A percentile compares a stretch with the other conserved stretches of the same genome.
phyloP scores from a whole-genome alignment of 2,113 vertebrate species.

The Potamarius usumacintae region DNA sequence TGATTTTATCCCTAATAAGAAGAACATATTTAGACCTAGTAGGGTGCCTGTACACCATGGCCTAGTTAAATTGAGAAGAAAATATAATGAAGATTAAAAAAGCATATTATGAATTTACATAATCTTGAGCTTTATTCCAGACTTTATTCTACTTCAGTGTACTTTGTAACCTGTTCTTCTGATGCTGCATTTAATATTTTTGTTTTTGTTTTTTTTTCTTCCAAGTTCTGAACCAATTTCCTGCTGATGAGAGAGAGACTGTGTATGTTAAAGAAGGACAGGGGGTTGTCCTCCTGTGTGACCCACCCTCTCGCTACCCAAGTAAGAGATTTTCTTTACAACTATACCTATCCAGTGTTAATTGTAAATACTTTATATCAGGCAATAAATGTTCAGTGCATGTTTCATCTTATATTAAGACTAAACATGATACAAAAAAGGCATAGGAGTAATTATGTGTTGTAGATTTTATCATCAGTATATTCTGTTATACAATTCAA shows the following conservation, averaged over 20 bases:
- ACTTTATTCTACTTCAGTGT: background rate
- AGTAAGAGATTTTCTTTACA: constrained; percentile 65
- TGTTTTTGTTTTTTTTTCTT: background rate
- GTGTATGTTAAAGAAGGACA: constrained; percentile 88
- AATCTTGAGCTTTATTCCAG: background rate
- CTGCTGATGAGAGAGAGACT: constrained; percentile 86
- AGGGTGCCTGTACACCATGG: background rate
- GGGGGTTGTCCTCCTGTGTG: constrained; percentile 89
- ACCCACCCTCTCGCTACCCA: constrained; percentile 87
- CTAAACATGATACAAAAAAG: background rate
- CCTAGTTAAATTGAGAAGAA: background rate
- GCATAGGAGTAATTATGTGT: background rate
- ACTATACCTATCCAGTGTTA: background rate
- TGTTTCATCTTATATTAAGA: background rate
- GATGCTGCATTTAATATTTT: background rate
- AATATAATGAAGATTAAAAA: background rate
- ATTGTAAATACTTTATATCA: background rate
- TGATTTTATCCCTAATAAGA: too few species aligned
- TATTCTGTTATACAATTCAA: background rate
- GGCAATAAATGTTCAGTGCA: background rate
- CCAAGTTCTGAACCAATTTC: constrained; percentile 87
- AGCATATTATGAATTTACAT: background rate
- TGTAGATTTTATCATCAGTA: background rate
- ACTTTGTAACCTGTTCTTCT: background rate
- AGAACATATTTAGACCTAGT: background rate